Conservation (phyloP, 37 sponge, comb jelly and placozoan genomes). For the Halisarca cf. caerulea region DNA sequence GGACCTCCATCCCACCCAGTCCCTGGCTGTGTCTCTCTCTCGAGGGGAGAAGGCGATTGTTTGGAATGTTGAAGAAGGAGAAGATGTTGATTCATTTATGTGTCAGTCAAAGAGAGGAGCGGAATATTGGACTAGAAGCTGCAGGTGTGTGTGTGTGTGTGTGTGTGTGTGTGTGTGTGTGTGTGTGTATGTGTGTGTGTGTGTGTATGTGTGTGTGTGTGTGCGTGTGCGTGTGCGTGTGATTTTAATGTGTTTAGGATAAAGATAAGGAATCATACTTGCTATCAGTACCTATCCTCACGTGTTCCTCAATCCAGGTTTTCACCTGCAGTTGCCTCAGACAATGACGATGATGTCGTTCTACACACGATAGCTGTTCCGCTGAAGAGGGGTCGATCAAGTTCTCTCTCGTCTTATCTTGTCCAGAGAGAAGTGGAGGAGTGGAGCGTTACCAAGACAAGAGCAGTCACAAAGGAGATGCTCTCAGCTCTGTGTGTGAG, state of each 20-base stretch:
- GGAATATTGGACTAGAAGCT: constrained; percentile 28
- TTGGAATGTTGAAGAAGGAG: constrained; percentile 32
- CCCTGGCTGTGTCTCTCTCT: constrained; percentile 27
- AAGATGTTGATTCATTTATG: neutral
- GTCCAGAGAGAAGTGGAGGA: constrained; percentile 27
- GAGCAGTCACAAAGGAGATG: neutral
- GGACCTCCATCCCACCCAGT: constrained; percentile 29
- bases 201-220: neutral
- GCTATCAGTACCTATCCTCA: no score
- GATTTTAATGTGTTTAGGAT: no score
- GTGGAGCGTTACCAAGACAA: constrained; percentile 9
- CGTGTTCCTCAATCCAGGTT: constrained; percentile 19
- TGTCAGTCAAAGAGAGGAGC: constrained; percentile 4
- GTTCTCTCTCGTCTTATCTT: constrained; percentile 17
- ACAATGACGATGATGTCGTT: neutral
- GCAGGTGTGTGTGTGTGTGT: constrained; percentile 19
- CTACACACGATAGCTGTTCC: constrained; percentile 48
- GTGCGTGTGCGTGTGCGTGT: no score
- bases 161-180: constrained; percentile 2
- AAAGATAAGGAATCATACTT: no score
- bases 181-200: neutral
- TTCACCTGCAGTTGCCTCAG: constrained; percentile 10
- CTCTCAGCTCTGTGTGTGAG: constrained; percentile 41
- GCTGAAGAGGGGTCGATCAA: constrained; percentile 1
- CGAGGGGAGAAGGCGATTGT: constrained; percentile 7